Conservation (phyloP, 2,797 vertebrate species). For the Echeneis naucrates region DNA sequence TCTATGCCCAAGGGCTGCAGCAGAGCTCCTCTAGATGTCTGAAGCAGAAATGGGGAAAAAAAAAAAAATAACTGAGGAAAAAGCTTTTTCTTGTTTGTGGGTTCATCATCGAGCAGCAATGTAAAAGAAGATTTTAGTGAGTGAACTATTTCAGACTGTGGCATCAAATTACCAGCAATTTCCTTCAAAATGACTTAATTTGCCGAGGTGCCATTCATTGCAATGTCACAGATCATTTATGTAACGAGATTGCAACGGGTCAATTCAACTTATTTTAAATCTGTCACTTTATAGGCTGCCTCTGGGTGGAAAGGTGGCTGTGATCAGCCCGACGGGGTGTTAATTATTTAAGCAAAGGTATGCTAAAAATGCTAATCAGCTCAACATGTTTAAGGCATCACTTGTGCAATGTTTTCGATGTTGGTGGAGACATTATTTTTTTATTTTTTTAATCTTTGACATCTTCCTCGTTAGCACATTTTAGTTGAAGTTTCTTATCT, state of each 20-base stretch:
- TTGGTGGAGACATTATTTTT: background rate
- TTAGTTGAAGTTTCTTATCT: constrained; percentile 46
- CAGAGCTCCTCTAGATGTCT: constrained; percentile 31
- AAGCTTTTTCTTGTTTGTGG: constrained; percentile 51
- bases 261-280: constrained; percentile 60
- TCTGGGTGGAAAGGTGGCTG: constrained; percentile 22
- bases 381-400: constrained; percentile 53
- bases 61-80: too few relatives aligned
- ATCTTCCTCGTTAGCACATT: constrained; percentile 41
- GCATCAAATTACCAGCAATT: constrained; percentile 68
- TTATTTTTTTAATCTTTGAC: too few relatives aligned
- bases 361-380: constrained; percentile 55
- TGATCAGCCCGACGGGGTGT: constrained; percentile 44
- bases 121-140: constrained; percentile 45
- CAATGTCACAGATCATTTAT: constrained; percentile 61
- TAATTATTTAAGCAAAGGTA: constrained; percentile 65
- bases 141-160: constrained; percentile 51
- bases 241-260: constrained; percentile 64
- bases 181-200: constrained; percentile 64
- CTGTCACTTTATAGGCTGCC: constrained; percentile 39
- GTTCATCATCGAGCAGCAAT: constrained; percentile 51
- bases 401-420: constrained; percentile 37
- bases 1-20: constrained; percentile 25
- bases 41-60: constrained; percentile 18
- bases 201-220: constrained; percentile 57